These are phyloP conservation scores for Aphelenchoides fujianensis DNA, from an alignment of 1,140 invertebrate species.

Conservation along the genomic window DNA sequence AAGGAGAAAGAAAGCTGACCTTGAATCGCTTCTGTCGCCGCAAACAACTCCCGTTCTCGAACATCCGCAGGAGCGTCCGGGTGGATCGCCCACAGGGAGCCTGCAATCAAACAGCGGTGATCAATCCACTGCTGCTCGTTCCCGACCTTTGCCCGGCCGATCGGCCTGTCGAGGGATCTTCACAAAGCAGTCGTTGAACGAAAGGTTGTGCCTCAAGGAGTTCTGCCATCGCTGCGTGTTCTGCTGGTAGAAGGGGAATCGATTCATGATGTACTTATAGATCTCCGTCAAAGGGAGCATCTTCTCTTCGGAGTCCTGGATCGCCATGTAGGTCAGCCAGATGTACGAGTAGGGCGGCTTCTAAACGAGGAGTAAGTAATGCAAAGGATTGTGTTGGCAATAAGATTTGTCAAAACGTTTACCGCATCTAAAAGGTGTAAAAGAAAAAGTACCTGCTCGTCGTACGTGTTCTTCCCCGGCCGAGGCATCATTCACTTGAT, in stretches of 20 bases:
- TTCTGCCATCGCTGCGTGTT: slow-evolving; percentile 78
- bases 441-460: slow-evolving; percentile 47
- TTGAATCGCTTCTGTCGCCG: slow-evolving; percentile 85
- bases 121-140: too few species aligned
- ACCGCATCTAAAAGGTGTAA: too few species aligned
- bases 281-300: slow-evolving; percentile 90
- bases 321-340: slow-evolving; percentile 92
- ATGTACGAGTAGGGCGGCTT: slow-evolving; percentile 97
- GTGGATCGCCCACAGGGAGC: slow-evolving; percentile 67
- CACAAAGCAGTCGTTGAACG: slow-evolving; percentile 67
- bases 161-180: slow-evolving; percentile 82
- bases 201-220: slow-evolving; percentile 66
- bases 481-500: too few species aligned
- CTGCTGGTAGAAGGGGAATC: slow-evolving; percentile 83
- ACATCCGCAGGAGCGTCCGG: slow-evolving; percentile 71
- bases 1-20: too few species aligned
- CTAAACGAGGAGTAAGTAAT: slow-evolving; percentile 29
- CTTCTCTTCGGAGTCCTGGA: slow-evolving; percentile 86
- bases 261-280: slow-evolving; percentile 85
- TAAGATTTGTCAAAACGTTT: slow-evolving; percentile 13
- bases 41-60: slow-evolving; percentile 84
- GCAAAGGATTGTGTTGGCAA: too few species aligned
- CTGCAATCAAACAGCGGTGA: slow-evolving; percentile 62
- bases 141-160: slow-evolving; percentile 75
- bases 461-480: slow-evolving; percentile 60